Evolutionary conservation across 2,888 invertebrate genomes (phyloP).

Genomic region (Ametastegia equiseti): DNA sequence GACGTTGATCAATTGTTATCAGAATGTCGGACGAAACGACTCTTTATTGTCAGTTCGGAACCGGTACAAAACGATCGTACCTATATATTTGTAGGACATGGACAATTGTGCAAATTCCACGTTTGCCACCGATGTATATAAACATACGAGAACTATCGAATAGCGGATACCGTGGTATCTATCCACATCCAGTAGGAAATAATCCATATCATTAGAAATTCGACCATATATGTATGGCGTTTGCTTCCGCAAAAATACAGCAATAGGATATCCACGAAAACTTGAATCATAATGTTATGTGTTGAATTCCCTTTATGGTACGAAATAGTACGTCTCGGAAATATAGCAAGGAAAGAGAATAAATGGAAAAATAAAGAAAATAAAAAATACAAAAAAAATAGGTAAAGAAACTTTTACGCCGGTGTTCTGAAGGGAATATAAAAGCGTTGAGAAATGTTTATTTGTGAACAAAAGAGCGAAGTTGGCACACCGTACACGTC

Average conservation of each 20-base stretch:
- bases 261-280: not conserved
- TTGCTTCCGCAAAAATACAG: not conserved
- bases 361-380: not conserved
- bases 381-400: too few relatives aligned
- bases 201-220: not conserved
- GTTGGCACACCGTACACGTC: not conserved
- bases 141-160: not conserved
- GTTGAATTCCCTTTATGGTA: not conserved
- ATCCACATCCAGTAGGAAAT: not conserved
- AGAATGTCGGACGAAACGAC: not conserved
- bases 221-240: not conserved
- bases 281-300: not conserved
- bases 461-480: not conserved
- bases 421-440: not conserved
- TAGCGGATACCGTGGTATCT: not conserved
- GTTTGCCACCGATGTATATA: not conserved
- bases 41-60: not conserved
- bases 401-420: too few relatives aligned
- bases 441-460: not conserved
- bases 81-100: not conserved
- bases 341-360: not conserved
- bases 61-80: not conserved
- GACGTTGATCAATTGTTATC: not conserved
- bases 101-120: not conserved
- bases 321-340: not conserved